A percentile compares a stretch with the other conserved stretches of the same genome.
Evolutionary conservation across 2,113 vertebrate genomes (phyloP).

Genomic region (Phrynosoma blainvillii): DNA sequence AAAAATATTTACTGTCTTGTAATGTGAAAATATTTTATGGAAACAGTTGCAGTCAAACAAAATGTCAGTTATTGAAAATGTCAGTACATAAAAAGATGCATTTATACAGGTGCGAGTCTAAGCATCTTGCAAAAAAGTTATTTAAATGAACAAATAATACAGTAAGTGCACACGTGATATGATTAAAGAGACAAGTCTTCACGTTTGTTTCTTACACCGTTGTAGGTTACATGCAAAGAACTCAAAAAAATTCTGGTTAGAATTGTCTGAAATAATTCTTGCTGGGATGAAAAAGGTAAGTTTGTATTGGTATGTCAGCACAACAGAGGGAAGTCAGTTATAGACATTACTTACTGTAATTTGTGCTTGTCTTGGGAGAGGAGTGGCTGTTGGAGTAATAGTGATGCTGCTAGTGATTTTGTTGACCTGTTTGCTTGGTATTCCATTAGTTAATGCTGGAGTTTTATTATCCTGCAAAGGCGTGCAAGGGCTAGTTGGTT

Average conservation of each 20-base stretch:
- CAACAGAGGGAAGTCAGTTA: constrained; percentile 80
- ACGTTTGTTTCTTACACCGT: constrained; percentile 74
- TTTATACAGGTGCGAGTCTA: constrained; percentile 88
- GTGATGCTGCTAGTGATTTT: constrained; percentile 99
- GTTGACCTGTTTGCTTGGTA: constrained; percentile 84
- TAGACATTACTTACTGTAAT: constrained; percentile 99
- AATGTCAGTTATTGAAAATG: constrained; percentile 82
- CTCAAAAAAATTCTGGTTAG: constrained; percentile 71
- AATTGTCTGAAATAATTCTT: constrained; percentile 71
- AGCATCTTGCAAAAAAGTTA: constrained; percentile 85
- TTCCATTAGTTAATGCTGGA: constrained; percentile 84
- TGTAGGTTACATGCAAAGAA: constrained; percentile 85
- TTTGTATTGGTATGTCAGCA: constrained; percentile 73
- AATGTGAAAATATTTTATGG: constrained; percentile 82
- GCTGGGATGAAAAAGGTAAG: constrained; percentile 68
- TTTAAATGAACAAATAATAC: constrained; percentile 86
- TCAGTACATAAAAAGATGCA: constrained; percentile 84
- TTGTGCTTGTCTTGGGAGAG: constrained; percentile 93
- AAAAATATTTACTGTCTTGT: constrained; percentile 85
- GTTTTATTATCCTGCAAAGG: constrained; percentile 86
- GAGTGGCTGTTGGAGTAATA: constrained; percentile 93
- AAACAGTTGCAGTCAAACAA: constrained; percentile 80
- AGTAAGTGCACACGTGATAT: constrained; percentile 90
- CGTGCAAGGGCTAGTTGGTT: constrained; percentile 78
- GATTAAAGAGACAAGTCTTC: constrained; percentile 81